A percentile compares a stretch with the other conserved stretches of the same genome.
phyloP scores from a whole-genome alignment of 2,888 invertebrate species.

The Thumatha senex region DNA sequence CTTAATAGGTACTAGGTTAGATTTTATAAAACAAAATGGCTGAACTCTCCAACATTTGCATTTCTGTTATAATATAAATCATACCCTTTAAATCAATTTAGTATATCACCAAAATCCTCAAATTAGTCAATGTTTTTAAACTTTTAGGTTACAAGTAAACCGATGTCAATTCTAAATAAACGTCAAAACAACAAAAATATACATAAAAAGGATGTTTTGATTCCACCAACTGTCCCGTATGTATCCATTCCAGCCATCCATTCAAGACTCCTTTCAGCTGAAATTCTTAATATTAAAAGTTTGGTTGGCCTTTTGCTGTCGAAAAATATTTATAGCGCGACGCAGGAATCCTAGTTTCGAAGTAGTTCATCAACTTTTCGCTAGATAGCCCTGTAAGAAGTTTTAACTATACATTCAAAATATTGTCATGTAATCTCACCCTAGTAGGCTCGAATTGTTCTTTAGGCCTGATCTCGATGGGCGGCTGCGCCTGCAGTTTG shows the following conservation, averaged over 20 bases:
- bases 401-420: too few relatives aligned
- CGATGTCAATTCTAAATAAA: background rate
- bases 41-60: background rate
- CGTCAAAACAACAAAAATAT: too few relatives aligned
- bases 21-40: background rate
- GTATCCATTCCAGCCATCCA: too few relatives aligned
- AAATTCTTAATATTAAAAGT: too few relatives aligned
- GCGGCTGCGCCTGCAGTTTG: conserved; percentile 90
- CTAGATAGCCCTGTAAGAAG: background rate
- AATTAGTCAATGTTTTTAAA: conserved; percentile 5
- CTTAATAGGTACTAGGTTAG: background rate
- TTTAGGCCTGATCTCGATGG: conserved; percentile 87
- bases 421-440: conserved; percentile 75
- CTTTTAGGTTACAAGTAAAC: background rate
- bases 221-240: too few relatives aligned
- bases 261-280: too few relatives aligned
- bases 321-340: too few relatives aligned
- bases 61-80: too few relatives aligned
- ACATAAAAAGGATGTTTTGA: too few relatives aligned
- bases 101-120: background rate
- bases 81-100: background rate
- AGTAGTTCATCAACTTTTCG: background rate
- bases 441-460: conserved; percentile 91
- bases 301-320: too few relatives aligned
- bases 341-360: too few relatives aligned